Evolutionary conservation across 2,113 vertebrate species (phyloP), one percentile per base, ranked within the genome.

Genomic region (Calypte anna): DNA sequence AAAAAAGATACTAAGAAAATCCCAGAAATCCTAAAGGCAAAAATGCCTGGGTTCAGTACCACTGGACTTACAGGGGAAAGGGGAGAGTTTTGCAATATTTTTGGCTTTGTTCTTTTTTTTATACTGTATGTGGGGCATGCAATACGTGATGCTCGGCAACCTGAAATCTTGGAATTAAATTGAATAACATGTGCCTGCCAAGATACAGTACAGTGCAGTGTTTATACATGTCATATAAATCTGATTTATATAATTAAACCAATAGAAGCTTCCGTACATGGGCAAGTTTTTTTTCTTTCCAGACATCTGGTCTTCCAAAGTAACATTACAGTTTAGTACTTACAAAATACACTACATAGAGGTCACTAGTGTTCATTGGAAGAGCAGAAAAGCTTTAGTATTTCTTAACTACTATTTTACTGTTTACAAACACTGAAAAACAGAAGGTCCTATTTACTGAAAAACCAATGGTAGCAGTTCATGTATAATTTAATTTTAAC

Each of bases 151-250:
- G 2, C 84, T 90, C 78, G 73, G 88, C 75, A 90, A 86, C 70
- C 54, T 90, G 92, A 95, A 93, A 77, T 93, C 79, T 80, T 95
- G 95, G 85, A 95, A 94, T 28, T 36, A 73, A 91, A 88, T 22
- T 46, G 43, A 77, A 25, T 79, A 94, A 50, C 22, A 23, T 38
- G 30, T 1, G 36, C 79, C 72, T 94, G 85, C 92, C 92, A 96
- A 91, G 90, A 82, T 16, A 53, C 12, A 64, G 87, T 55, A 38
- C 66, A 81, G 33, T 31, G 46, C 5, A 82, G 58, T 90, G 90
- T 88, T 96, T 93, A 90, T 73, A 95, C 79, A 88, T 73, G 92
- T 82, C 88, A 86, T 7, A 92, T 62, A 96, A 94, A 95, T 70
- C 59, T 91, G 90, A 93, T 94, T 93, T 91, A 88, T 95, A 28